Conservation (phyloP, 2,113 vertebrate species). For the Callorhinus ursinus region DNA sequence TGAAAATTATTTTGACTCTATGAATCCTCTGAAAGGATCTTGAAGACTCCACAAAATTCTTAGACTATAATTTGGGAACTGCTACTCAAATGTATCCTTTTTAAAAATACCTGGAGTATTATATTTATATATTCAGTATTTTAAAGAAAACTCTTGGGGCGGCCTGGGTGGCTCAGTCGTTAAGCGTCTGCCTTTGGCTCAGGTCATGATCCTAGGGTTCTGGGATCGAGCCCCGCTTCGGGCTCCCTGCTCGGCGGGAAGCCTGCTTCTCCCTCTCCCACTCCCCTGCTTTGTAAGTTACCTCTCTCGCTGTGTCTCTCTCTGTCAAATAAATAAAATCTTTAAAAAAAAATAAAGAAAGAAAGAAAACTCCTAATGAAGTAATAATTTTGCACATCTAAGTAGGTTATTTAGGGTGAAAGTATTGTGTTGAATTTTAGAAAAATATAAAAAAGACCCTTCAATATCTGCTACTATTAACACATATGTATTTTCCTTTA, state of each 20-base stretch:
- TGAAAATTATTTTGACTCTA: not conserved
- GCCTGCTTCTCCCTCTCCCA: no score
- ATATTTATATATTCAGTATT: not conserved
- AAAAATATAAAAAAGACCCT: not conserved
- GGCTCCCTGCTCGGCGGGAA: no score
- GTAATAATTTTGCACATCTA: not conserved
- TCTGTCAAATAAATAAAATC: no score
- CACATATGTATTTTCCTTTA: not conserved
- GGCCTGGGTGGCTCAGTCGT: no score
- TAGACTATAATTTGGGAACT: not conserved
- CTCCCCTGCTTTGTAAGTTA: no score
- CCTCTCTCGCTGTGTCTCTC: no score
- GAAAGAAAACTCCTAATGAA: not conserved
- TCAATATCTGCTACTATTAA: not conserved
- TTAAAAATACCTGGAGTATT: not conserved
- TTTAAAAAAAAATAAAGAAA: no score
- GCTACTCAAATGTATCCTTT: not conserved
- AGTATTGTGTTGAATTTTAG: not conserved
- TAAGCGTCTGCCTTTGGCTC: no score
- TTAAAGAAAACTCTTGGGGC: not conserved
- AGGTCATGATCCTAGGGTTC: no score
- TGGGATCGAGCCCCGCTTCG: no score
- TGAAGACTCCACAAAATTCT: not conserved
- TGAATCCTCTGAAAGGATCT: not conserved
- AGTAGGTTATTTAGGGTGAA: not conserved